Conservation (phyloP, 2,113 vertebrate species). For the Apodemus sylvaticus region DNA sequence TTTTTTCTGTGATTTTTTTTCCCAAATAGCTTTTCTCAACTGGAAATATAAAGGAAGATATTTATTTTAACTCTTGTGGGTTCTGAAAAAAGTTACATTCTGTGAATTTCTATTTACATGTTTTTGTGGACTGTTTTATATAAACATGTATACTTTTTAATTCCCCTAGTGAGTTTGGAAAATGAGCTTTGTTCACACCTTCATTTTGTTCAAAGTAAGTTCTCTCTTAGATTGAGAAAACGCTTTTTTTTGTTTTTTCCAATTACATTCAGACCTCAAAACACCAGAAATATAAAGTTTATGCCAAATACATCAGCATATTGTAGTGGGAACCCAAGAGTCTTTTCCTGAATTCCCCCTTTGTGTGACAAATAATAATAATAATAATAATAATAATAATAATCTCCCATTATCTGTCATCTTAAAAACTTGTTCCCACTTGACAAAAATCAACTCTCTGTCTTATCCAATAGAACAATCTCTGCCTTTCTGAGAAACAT, state of each 20-base stretch:
- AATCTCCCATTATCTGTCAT: not conserved
- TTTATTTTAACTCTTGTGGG: slow-evolving; percentile 45
- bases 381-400: too few relatives aligned
- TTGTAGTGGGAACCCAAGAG: not conserved
- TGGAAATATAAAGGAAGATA: not conserved
- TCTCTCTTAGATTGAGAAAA: slow-evolving; percentile 19
- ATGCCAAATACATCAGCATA: slow-evolving; percentile 42
- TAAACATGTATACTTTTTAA: slow-evolving; percentile 56
- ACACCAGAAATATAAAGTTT: slow-evolving; percentile 45
- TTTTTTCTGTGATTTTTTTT: not conserved
- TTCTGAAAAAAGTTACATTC: slow-evolving; percentile 6
- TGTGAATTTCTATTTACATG: slow-evolving; percentile 24
- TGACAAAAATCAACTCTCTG: not conserved
- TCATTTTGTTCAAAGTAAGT: slow-evolving; percentile 15
- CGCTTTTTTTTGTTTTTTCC: slow-evolving; percentile 46
- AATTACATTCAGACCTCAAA: slow-evolving; percentile 34
- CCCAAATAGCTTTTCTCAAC: not conserved
- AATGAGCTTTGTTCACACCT: slow-evolving; percentile 60
- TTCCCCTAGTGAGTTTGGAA: slow-evolving; percentile 28
- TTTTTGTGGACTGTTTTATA: slow-evolving; percentile 19
- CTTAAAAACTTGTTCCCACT: not conserved
- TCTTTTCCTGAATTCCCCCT: not conserved
- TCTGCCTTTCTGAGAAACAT: not conserved
- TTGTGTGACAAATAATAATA: too few relatives aligned
- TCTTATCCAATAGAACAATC: not conserved